Evolutionary conservation across 1,140 invertebrate genomes (phyloP).

Genomic region (Drosophila truncata): DNA sequence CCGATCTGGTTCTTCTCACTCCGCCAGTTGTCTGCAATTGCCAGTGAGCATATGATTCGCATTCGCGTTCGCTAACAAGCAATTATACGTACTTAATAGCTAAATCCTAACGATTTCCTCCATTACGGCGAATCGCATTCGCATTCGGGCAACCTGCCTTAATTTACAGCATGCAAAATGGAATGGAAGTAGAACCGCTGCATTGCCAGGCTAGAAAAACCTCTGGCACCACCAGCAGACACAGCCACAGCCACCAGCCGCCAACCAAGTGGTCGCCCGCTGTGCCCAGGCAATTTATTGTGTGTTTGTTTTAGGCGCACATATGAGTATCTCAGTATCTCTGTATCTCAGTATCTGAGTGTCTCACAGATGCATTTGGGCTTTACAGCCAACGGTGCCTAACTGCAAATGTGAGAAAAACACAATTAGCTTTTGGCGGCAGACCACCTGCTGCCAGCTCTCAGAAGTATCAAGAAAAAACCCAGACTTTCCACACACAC

Average conservation of each 20-base stretch:
- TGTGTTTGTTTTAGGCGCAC: conserved; percentile 81
- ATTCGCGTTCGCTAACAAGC: conserved; percentile 53
- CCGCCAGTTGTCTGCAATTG: conserved; percentile 15
- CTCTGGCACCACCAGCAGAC: conserved; percentile 28
- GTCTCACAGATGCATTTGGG: conserved; percentile 56
- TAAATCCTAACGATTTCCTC: conserved; percentile 73
- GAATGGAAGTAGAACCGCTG: conserved; percentile 67
- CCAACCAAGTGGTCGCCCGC: conserved; percentile 48
- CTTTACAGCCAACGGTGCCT: conserved; percentile 43
- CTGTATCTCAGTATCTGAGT: conserved; percentile 50
- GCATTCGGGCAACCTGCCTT: conserved; percentile 65
- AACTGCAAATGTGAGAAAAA: conserved; percentile 84
- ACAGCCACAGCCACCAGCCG: conserved; percentile 31
- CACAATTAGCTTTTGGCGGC: conserved; percentile 83
- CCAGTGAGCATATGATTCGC: conserved; percentile 41
- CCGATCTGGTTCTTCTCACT: conserved; percentile 26
- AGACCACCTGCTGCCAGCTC: conserved; percentile 76
- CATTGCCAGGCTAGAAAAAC: conserved; percentile 15
- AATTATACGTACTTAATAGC: conserved; percentile 72
- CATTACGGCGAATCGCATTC: conserved; percentile 58
- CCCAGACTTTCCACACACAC: conserved; percentile 64
- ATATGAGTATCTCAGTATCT: conserved; percentile 52
- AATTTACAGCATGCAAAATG: conserved; percentile 82
- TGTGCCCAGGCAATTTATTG: conserved; percentile 81
- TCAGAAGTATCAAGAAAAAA: conserved; percentile 44